A percentile compares a stretch with the other conserved stretches of the same genome.
These are phyloP conservation scores for Rhyzopertha dominica DNA, from an alignment of 1,140 invertebrate genomes.

Conservation along the genomic window DNA sequence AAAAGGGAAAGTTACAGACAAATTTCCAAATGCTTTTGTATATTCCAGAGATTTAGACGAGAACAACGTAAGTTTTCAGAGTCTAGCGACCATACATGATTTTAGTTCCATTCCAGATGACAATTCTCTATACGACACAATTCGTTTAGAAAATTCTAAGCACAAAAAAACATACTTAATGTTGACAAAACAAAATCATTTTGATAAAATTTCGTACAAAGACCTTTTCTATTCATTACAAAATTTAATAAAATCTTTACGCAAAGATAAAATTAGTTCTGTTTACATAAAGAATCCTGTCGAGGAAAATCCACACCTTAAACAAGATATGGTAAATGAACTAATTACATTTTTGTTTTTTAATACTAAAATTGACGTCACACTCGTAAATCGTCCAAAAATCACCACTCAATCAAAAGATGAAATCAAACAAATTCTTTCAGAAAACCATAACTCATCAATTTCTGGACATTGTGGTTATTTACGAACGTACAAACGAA, in stretches of 20 bases:
- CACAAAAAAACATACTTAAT: slow-evolving; percentile 25
- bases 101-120: not conserved
- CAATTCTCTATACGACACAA: slow-evolving; percentile 16
- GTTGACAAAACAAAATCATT: slow-evolving; percentile 28
- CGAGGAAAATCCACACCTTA: slow-evolving; percentile 16
- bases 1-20: not conserved
- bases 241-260: too few species aligned
- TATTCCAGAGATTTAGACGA: slow-evolving; percentile 5
- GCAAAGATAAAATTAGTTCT: slow-evolving; percentile 8
- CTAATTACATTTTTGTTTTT: too few species aligned
- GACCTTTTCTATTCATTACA: slow-evolving; percentile 35
- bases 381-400: too few species aligned
- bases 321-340: slow-evolving; percentile 24
- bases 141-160: slow-evolving; percentile 18
- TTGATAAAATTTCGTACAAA: slow-evolving; percentile 31
- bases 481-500: slow-evolving; percentile 2
- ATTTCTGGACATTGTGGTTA: slow-evolving; percentile 8
- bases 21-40: not conserved
- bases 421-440: slow-evolving; percentile 8
- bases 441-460: slow-evolving; percentile 8
- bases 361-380: too few species aligned
- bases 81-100: not conserved
- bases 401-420: not conserved
- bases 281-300: slow-evolving; percentile 15
- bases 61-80: not conserved